A percentile compares a stretch with the other conserved stretches of the same genome.
Evolutionary conservation across 1,140 invertebrate species (phyloP).

Genomic region (Lithobius niger): DNA sequence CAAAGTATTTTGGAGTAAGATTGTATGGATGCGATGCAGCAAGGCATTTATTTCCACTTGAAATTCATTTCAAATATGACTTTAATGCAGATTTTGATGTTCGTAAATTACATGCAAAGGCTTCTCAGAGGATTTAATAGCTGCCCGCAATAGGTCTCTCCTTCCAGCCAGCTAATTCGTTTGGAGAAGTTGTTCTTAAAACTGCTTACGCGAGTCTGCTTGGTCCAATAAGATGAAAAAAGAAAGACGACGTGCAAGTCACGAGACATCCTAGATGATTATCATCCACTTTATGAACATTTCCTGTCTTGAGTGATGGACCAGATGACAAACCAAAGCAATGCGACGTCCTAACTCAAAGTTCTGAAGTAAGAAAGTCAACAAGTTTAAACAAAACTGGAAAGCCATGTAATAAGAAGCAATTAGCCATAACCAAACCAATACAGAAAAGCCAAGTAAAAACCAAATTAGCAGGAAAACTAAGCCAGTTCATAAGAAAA

Average conservation of each 20-base stretch:
- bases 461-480: no score
- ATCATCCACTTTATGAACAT: background rate
- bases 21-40: background rate
- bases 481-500: no score
- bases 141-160: background rate
- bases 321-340: background rate
- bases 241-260: background rate
- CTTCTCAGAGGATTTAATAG: background rate
- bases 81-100: background rate
- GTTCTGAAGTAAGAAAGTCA: no score
- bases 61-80: background rate
- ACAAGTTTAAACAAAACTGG: no score
- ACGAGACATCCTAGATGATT: background rate
- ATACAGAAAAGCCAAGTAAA: no score
- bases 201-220: no score
- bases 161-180: background rate
- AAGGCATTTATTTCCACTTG: background rate
- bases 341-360: no score
- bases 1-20: background rate
- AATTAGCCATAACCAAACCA: no score
- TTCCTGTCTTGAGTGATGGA: background rate
- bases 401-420: no score
- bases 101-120: background rate
- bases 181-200: background rate
- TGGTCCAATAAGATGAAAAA: background rate